phyloP scores from a whole-genome alignment of 2,888 invertebrate species.

The Melolontha melolontha region DNA sequence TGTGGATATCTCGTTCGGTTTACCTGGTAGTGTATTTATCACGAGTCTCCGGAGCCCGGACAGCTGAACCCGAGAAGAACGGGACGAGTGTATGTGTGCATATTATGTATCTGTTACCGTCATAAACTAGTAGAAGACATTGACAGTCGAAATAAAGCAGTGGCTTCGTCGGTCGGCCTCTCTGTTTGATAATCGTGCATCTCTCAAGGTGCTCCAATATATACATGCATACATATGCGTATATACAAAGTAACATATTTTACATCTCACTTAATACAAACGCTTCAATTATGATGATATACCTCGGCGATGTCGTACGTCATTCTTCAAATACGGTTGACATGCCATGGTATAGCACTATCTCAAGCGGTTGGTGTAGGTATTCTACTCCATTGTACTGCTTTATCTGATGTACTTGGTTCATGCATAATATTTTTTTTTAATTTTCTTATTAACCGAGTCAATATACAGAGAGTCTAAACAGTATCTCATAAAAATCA shows the following conservation, averaged over 20 bases:
- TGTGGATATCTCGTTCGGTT: constrained; percentile 51
- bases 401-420: too few relatives aligned
- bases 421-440: too few relatives aligned
- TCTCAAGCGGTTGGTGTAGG: too few relatives aligned
- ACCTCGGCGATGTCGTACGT: constrained; percentile 11
- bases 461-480: too few relatives aligned
- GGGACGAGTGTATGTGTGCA: constrained; percentile 50
- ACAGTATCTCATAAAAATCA: too few relatives aligned
- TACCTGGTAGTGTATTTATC: constrained; percentile 55
- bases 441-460: too few relatives aligned
- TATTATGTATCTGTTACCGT: constrained; percentile 59
- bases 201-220: too few relatives aligned
- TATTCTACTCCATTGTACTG: too few relatives aligned
- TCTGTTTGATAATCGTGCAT: constrained; percentile 50
- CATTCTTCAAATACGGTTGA: constrained; percentile 6
- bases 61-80: constrained; percentile 57
- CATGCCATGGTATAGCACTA: neutral
- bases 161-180: constrained; percentile 45
- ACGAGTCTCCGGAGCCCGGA: constrained; percentile 49
- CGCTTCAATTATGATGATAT: neutral
- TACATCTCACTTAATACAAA: constrained; percentile 56
- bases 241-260: constrained; percentile 52
- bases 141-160: constrained; percentile 61
- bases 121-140: constrained; percentile 59
- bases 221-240: too few relatives aligned